Base-by-base conservation (phyloP, 2,113 vertebrate genomes). In the Gallinago paraguaiae region DNA sequence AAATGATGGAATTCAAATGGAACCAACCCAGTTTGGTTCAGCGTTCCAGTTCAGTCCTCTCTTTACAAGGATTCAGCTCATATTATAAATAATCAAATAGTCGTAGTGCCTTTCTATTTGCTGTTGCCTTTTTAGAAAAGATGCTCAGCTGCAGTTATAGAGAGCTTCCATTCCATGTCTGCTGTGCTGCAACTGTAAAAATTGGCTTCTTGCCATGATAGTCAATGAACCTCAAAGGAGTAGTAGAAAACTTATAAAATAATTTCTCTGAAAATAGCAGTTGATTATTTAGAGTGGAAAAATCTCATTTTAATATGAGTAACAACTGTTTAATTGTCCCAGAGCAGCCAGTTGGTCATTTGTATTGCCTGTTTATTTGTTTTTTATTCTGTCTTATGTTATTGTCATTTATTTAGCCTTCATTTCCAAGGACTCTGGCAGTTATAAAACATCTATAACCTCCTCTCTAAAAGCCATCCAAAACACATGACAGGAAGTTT, bases 201-300 rank as follows among this genome's bases (percentile, higher is more conserved):
- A 37, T 12, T 83, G 82, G n/a, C 82, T 83, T 88, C 28, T 23
- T 68, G 28, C 35, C 17, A 2, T 22, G 35, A 13, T n/a, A 80
- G 86, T 76, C 71, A 76, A 43, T 51, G 50, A 92, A 68, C 28
- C 84, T 92, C 92, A 20, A 50, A 85, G 88, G 86, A 87, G 64
- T 28, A 53, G 45, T 6, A 70, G 60, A 69, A 88, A 89, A 39
- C 41, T 59, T 91, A 51, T n/a, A 79, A 95, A 93, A 74, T 82
- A 68, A 54, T 67, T 87, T 95, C 46, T 92, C 69, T 88, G 65
- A 50, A 88, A 93, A 71, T n/a, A 84, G 39, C 30, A 35, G 60
- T 82, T 93, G 65, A 91, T 89, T 75, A 79, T 71, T 86, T 60
- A 78, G 75, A 91, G n/a, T 46, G 41, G 74, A 37, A 91, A 90